Evolutionary conservation across 2,797 vertebrate genomes (phyloP).

Genomic region (Anolis apletophallus): DNA sequence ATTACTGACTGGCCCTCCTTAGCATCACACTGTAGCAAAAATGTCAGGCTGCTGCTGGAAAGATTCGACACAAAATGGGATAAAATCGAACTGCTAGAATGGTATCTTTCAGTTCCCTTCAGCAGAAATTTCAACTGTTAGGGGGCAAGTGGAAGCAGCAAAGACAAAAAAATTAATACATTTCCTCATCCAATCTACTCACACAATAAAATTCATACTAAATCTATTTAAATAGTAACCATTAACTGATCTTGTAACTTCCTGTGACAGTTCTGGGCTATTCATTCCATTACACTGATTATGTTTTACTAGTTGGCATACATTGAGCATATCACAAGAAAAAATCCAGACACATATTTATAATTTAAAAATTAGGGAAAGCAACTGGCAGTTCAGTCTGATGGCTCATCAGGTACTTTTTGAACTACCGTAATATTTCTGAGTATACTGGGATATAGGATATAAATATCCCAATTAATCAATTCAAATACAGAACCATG

Average conservation of each 20-base stretch:
- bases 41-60: neutral
- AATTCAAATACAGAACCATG: neutral
- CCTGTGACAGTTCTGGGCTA: neutral
- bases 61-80: neutral
- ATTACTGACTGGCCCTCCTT: neutral
- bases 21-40: neutral
- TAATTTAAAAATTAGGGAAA: neutral
- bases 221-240: neutral
- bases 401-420: neutral
- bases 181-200: neutral
- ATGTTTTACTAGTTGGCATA: neutral
- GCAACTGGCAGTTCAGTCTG: neutral
- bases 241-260: neutral
- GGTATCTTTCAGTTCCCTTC: neutral
- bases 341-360: neutral
- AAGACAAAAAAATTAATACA: neutral
- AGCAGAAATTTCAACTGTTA: neutral
- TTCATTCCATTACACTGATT: conserved; percentile 18
- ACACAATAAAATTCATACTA: neutral
- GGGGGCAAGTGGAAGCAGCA: neutral
- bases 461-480: neutral
- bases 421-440: neutral
- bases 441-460: neutral
- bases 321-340: neutral
- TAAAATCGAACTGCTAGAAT: neutral